Percentiles rank a stretch among this genome's conserved stretches.
Evolutionary conservation across 2,888 invertebrate genomes (phyloP).

Genomic region (Tanypteryx hageni): DNA sequence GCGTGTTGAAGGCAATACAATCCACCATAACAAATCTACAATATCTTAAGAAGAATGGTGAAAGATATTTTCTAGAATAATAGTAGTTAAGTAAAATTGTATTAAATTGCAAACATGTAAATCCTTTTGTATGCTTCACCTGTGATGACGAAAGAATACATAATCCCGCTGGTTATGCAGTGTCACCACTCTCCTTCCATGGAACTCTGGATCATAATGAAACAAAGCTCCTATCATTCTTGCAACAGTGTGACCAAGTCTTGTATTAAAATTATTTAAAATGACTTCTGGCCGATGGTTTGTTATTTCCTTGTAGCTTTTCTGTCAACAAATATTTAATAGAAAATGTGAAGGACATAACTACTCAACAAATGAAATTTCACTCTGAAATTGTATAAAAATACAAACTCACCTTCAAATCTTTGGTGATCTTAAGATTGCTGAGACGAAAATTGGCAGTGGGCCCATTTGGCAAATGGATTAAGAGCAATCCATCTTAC

Average conservation of each 20-base stretch:
- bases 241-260: constrained; percentile 92
- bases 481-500: constrained; percentile 90
- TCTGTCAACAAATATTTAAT: constrained; percentile 70
- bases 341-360: not conserved
- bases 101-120: not conserved
- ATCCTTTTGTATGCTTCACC: constrained; percentile 76
- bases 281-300: constrained; percentile 96
- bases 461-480: constrained; percentile 97
- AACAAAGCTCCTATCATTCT: constrained; percentile 96
- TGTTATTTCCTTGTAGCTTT: constrained; percentile 88
- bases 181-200: constrained; percentile 94
- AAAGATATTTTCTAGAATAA: not conserved
- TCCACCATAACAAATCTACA: not conserved
- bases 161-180: constrained; percentile 99
- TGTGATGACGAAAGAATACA: constrained; percentile 98
- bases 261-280: constrained; percentile 96
- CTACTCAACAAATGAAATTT: too few species aligned
- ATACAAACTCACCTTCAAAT: constrained; percentile 79
- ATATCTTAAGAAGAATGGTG: constrained; percentile 61
- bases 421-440: constrained; percentile 93
- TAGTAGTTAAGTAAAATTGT: not conserved
- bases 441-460: constrained; percentile 97
- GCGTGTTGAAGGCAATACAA: not conserved
- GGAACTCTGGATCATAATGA: constrained; percentile 97
- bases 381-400: too few species aligned